phyloP scores from a whole-genome alignment of 2,113 vertebrate species.

The Cinclus mexicanus region DNA sequence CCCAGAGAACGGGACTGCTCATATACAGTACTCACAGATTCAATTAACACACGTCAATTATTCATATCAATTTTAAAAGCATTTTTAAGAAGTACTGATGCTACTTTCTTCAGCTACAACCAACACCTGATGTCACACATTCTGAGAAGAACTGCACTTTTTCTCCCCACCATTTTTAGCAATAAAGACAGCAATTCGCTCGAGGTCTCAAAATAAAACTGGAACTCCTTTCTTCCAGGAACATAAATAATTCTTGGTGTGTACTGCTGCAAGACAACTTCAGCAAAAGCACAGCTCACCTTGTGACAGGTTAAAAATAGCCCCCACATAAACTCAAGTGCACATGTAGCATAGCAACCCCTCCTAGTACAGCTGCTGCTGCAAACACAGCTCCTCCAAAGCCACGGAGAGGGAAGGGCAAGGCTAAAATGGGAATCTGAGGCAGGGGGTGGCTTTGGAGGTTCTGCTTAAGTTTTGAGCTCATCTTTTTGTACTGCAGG shows the following conservation, averaged over 20 bases:
- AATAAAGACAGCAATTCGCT: neutral
- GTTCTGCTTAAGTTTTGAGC: neutral
- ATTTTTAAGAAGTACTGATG: neutral
- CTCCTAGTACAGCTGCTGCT: neutral
- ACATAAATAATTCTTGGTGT: neutral
- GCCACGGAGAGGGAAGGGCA: neutral
- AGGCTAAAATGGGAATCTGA: neutral
- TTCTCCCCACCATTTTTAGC: neutral
- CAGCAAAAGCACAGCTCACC: slow-evolving; percentile 24
- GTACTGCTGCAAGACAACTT: slow-evolving; percentile 40
- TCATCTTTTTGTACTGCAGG: neutral
- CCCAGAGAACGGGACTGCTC: neutral
- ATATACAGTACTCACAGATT: neutral
- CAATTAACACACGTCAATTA: neutral
- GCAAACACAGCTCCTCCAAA: neutral
- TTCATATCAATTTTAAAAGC: neutral
- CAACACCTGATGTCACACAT: neutral
- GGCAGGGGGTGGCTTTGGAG: neutral
- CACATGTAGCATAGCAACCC: slow-evolving; percentile 62
- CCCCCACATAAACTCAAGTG: neutral
- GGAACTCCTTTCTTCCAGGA: neutral
- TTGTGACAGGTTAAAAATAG: slow-evolving; percentile 66
- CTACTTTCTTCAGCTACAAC: neutral
- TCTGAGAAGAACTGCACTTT: neutral
- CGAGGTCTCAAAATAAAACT: neutral